Evolutionary conservation across 2,888 invertebrate species (phyloP).

Genomic region (Microdon myrmicae): DNA sequence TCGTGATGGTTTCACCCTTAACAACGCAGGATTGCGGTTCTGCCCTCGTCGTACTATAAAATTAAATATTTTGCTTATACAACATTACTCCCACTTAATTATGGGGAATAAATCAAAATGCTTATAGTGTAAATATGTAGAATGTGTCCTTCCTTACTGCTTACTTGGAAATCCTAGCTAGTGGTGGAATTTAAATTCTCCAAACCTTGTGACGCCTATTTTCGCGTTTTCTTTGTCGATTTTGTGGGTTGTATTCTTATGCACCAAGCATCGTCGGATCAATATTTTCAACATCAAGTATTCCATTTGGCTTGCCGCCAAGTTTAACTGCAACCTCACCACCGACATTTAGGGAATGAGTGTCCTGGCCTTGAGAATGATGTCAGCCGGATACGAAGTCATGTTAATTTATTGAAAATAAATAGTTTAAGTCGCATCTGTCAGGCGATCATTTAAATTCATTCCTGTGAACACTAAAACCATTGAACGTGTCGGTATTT

Average conservation of each 20-base stretch:
- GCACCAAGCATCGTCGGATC: slow-evolving; percentile 34
- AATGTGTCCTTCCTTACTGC: background rate
- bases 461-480: no score
- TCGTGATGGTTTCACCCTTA: no score
- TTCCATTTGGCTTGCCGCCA: slow-evolving; percentile 37
- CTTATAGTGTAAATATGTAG: slow-evolving; percentile 13
- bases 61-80: slow-evolving; percentile 28
- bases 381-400: slow-evolving; percentile 20
- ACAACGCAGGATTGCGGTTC: no score
- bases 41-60: no score
- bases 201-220: slow-evolving; percentile 19
- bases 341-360: background rate
- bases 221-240: background rate
- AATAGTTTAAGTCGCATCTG: no score
- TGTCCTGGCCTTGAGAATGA: slow-evolving; percentile 28
- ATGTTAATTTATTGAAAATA: no score
- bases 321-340: slow-evolving; percentile 5
- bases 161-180: no score
- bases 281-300: slow-evolving; percentile 44
- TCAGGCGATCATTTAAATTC: no score
- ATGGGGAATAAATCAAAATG: slow-evolving; percentile 37
- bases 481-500: no score
- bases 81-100: slow-evolving; percentile 35
- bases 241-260: slow-evolving; percentile 20
- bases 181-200: slow-evolving; percentile 35